Conservation (phyloP, 2,797 vertebrate genomes). For the Tapirus indicus region DNA sequence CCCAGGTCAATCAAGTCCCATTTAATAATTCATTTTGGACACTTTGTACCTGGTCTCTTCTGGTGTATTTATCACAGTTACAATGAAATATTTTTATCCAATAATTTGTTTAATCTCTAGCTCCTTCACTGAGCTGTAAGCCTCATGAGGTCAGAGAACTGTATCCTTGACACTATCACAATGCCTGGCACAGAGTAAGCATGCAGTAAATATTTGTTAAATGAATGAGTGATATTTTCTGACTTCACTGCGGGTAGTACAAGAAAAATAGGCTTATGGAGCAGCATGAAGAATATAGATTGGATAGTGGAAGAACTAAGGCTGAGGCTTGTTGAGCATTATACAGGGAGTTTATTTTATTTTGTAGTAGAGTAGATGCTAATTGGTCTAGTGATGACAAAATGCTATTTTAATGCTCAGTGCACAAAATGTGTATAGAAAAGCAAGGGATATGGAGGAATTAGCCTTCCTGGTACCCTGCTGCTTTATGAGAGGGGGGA, state of each 20-base stretch:
- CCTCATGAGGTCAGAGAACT: background rate
- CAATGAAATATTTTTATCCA: background rate
- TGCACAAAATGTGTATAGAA: background rate
- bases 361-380: background rate
- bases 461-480: background rate
- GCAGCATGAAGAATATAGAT: background rate
- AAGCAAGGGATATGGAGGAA: background rate
- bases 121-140: background rate
- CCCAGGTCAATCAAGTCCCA: background rate
- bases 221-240: background rate
- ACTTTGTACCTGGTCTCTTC: background rate
- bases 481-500: background rate
- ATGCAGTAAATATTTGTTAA: background rate
- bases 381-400: background rate
- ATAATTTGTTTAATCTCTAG: background rate
- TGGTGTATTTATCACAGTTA: background rate
- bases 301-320: background rate
- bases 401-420: constrained; percentile 8
- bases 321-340: background rate
- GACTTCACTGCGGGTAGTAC: background rate
- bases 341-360: background rate
- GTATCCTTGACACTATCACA: background rate
- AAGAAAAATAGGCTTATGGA: background rate
- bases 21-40: background rate
- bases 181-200: background rate